phyloP scores from a whole-genome alignment of 2,888 invertebrate genomes.

The Sturmia bella region DNA sequence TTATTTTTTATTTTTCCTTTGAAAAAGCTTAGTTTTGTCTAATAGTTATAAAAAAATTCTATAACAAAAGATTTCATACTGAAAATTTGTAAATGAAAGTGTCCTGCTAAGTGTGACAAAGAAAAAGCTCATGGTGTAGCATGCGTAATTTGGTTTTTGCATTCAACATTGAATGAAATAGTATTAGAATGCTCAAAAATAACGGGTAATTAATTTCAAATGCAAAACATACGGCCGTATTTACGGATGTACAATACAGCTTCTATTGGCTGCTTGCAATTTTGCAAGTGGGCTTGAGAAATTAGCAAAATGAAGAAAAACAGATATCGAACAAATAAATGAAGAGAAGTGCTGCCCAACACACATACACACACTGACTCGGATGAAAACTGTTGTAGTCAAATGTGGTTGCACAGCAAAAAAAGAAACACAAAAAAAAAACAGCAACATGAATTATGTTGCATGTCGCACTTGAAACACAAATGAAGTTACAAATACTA shows the following conservation, averaged over 20 bases:
- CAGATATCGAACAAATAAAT: background rate
- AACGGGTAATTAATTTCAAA: constrained; percentile 67
- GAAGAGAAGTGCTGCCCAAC: constrained; percentile 4
- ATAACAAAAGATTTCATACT: too few species aligned
- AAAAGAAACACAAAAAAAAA: background rate
- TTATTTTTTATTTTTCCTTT: too few species aligned
- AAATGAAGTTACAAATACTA: constrained; percentile 69
- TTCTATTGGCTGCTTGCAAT: constrained; percentile 36
- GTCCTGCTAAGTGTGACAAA: background rate
- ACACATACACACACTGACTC: constrained; percentile 8
- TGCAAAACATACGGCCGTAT: constrained; percentile 57
- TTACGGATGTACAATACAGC: constrained; percentile 23
- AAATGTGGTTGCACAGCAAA: constrained; percentile 46
- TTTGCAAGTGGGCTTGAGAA: constrained; percentile 55
- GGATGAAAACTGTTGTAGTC: constrained; percentile 37
- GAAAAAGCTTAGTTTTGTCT: too few species aligned
- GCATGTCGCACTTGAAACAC: constrained; percentile 63
- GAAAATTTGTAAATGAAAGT: too few species aligned
- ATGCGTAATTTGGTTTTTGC: constrained; percentile 12
- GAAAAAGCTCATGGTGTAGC: background rate
- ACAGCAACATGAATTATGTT: constrained; percentile 65
- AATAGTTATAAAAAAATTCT: too few species aligned
- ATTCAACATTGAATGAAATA: constrained; percentile 53
- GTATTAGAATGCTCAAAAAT: constrained; percentile 47
- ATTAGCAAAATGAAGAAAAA: constrained; percentile 31